Evolutionary conservation across 2,113 vertebrate genomes (phyloP).

Genomic region (Pygoscelis antarcticus): DNA sequence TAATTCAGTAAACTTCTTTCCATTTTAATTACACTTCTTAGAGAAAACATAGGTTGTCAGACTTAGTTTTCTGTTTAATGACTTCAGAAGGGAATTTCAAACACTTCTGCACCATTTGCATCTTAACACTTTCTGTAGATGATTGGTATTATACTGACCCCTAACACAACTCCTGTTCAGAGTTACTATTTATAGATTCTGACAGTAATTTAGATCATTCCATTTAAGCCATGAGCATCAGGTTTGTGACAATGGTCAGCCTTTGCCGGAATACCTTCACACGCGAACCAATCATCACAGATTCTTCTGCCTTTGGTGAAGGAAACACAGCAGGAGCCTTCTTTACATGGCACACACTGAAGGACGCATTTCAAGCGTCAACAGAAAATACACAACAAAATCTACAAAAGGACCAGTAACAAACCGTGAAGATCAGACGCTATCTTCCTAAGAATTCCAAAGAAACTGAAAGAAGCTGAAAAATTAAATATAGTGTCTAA

Average conservation of each 20-base stretch:
- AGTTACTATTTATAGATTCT: not conserved
- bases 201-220: not conserved
- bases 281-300: accelerated
- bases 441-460: not conserved
- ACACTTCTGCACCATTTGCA: not conserved
- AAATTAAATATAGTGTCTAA: not conserved
- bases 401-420: not conserved
- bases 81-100: not conserved
- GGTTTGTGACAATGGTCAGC: not conserved
- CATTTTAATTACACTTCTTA: not conserved
- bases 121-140: not conserved
- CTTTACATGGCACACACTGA: not conserved
- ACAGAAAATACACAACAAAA: not conserved
- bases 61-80: not conserved
- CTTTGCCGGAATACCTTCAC: not conserved
- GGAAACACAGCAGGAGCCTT: not conserved
- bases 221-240: not conserved
- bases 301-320: not conserved
- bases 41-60: not conserved
- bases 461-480: not conserved
- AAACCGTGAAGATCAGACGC: not conserved
- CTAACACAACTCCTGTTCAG: not conserved
- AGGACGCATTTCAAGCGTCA: not conserved
- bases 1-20: not conserved
- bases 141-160: too few relatives aligned